These are phyloP conservation scores for Coendou prehensilis DNA, from an alignment of 2,797 vertebrate genomes.

Conservation along the genomic window DNA sequence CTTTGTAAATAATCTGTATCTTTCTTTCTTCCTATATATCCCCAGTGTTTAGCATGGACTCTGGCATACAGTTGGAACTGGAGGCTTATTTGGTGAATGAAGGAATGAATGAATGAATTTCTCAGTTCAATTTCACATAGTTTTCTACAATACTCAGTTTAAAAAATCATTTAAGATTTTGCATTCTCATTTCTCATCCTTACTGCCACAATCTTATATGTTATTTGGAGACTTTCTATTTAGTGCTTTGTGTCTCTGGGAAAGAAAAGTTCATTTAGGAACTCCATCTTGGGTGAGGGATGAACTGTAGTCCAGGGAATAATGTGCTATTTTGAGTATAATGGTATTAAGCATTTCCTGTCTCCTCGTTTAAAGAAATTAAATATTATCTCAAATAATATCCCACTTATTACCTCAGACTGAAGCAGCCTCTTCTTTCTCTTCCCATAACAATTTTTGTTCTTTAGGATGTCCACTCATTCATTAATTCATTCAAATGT, in stretches of 20 bases:
- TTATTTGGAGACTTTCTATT: background rate
- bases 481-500: slow-evolving; percentile 39
- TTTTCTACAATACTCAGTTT: background rate
- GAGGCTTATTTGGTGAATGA: slow-evolving; percentile 12
- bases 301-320: background rate
- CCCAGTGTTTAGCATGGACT: background rate
- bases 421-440: background rate
- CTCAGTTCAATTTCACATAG: background rate
- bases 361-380: background rate
- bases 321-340: background rate
- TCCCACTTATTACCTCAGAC: background rate
- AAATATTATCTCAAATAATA: background rate
- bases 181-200: background rate
- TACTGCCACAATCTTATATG: background rate
- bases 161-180: slow-evolving; percentile 10
- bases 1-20: background rate
- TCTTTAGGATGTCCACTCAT: background rate
- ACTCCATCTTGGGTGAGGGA: background rate
- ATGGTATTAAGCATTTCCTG: background rate
- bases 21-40: rapidly evolving
- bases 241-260: background rate
- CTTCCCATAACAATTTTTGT: background rate
- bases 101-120: slow-evolving; percentile 7
- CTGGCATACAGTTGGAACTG: background rate
- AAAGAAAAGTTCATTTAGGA: background rate